Conservation (phyloP, 1,140 invertebrate genomes). For the Pinna nobilis region DNA sequence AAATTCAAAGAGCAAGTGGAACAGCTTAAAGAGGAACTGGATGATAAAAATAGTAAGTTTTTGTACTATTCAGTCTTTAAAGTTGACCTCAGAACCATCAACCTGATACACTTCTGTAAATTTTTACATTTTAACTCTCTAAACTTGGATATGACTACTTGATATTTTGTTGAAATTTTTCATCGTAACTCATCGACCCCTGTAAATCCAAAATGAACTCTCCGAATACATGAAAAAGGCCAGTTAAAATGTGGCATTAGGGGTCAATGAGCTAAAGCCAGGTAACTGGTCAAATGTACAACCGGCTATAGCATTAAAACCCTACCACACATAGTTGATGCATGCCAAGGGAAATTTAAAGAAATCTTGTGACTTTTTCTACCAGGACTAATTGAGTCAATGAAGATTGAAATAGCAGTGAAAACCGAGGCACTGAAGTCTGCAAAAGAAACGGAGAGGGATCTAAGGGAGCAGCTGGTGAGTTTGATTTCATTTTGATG, state of each 20-base stretch:
- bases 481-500: not conserved
- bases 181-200: not conserved
- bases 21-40: conserved; percentile 17
- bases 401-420: conserved; percentile 40
- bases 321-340: not conserved
- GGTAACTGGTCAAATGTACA: too few species aligned
- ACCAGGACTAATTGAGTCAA: conserved; percentile 15
- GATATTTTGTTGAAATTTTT: not conserved
- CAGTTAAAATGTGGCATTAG: too few species aligned
- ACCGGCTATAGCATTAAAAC: not conserved
- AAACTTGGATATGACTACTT: conserved; percentile 8
- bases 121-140: not conserved
- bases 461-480: conserved; percentile 33
- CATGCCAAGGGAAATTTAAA: not conserved
- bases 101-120: too few species aligned
- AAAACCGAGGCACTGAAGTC: conserved; percentile 26
- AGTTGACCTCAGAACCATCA: conserved; percentile 27
- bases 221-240: too few species aligned
- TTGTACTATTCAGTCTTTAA: conserved; percentile 24
- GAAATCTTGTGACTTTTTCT: conserved; percentile 7
- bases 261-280: too few species aligned
- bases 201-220: not conserved
- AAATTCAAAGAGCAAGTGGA: not conserved
- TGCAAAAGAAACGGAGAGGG: conserved; percentile 32
- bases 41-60: conserved; percentile 17